Evolutionary conservation across 2,888 invertebrate genomes (phyloP).

Genomic region (Polymixis lichenea): DNA sequence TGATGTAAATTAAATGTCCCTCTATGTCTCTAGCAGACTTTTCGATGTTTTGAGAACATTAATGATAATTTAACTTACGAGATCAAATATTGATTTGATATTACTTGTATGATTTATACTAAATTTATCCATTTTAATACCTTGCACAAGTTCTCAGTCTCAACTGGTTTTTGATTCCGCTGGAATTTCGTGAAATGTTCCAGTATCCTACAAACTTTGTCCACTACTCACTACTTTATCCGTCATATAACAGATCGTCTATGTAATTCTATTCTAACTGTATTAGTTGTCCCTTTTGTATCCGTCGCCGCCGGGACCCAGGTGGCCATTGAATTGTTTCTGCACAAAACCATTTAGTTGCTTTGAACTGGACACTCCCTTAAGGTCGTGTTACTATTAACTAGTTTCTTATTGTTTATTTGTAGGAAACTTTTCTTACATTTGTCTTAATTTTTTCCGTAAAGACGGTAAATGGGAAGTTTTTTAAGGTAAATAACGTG

Average conservation of each 20-base stretch:
- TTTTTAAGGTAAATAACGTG: conserved; percentile 33
- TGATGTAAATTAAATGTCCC: conserved; percentile 19
- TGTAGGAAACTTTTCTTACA: conserved; percentile 53
- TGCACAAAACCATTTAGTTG: conserved; percentile 78
- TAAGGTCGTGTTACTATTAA: conserved; percentile 70
- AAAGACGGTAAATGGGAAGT: background rate
- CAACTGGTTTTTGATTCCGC: background rate
- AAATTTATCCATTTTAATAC: background rate
- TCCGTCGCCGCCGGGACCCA: conserved; percentile 72
- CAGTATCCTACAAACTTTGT: conserved; percentile 7
- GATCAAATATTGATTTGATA: background rate
- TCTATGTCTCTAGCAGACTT: conserved; percentile 13
- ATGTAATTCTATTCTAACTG: conserved; percentile 59
- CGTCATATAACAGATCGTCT: conserved; percentile 54
- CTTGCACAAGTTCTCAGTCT: background rate
- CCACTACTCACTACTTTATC: conserved; percentile 25
- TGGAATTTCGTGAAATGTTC: background rate
- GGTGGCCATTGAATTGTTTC: conserved; percentile 80
- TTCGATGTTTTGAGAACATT: background rate
- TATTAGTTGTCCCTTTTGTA: conserved; percentile 70
- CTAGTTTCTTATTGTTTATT: conserved; percentile 69
- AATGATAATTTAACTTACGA: background rate
- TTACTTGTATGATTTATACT: background rate
- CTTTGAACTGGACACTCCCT: conserved; percentile 73
- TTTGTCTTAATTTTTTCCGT: conserved; percentile 58